Conservation (phyloP, 2,888 invertebrate species). For the Phyllotreta cruciferae region DNA sequence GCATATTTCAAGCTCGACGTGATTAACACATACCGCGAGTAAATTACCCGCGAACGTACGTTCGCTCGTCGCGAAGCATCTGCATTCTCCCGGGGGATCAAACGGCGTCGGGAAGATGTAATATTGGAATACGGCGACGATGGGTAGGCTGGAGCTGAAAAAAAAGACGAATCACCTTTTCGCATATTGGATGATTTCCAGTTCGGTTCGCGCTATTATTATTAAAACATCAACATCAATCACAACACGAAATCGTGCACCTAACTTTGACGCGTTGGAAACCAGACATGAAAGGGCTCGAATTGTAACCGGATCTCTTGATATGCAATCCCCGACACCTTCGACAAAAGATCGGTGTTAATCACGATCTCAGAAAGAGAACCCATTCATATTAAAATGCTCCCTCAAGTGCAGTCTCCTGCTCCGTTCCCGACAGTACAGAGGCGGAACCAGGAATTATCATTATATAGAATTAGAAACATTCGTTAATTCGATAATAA, state of each 20-base stretch:
- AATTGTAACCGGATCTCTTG: constrained; percentile 29
- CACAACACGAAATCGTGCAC: constrained; percentile 14
- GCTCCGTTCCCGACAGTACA: constrained; percentile 3
- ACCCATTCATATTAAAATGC: constrained; percentile 32
- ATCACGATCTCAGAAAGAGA: constrained; percentile 27
- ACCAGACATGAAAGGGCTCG: constrained; percentile 18
- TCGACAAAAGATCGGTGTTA: constrained; percentile 35
- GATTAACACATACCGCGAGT: constrained; percentile 45
- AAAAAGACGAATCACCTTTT: constrained; percentile 40
- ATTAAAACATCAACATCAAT: neutral
- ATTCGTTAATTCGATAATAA: no score
- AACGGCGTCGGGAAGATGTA: constrained; percentile 50
- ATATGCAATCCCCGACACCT: constrained; percentile 32
- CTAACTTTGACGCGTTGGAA: neutral
- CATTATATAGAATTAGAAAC: no score
- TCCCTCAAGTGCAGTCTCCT: constrained; percentile 25
- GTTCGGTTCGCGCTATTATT: constrained; percentile 11
- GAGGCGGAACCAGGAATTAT: neutral
- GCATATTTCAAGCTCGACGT: constrained; percentile 33
- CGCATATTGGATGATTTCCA: constrained; percentile 48
- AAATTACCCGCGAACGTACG: constrained; percentile 55
- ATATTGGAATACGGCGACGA: constrained; percentile 42
- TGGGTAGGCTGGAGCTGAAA: constrained; percentile 38
- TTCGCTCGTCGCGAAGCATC: constrained; percentile 48
- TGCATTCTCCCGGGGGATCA: constrained; percentile 54